Base-by-base conservation (phyloP, 2,888 invertebrate genomes). In the Peribatodes rhomboidaria region DNA sequence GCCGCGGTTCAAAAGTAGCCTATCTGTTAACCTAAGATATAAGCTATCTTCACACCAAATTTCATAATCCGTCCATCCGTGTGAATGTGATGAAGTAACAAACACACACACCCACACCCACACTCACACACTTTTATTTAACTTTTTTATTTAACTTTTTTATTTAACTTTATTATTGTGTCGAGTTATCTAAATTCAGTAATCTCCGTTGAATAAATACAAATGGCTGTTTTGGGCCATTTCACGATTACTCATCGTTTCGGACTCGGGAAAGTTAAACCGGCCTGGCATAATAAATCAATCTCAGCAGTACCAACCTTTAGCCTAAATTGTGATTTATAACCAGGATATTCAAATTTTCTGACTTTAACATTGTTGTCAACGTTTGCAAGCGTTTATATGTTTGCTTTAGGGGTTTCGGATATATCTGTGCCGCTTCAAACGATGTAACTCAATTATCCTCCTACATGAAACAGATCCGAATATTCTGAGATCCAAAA, bases 181-280 rank as follows among this genome's bases (percentile, higher is more conserved):
- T 50, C 18, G 13, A 18, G 13, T 50, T 50, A 18, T 35, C 50
- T 22, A 59, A 59, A 42, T 58, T 16, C 52, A 1, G 49, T 65
- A 63, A 69, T 65, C 55, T 56, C 46, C n/a, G 22, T 37, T n/a
- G 13, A 47, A 56, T 50, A 50, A 59, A 60, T n/a, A 70, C 57
- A 65, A 69, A 72, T 62, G 62, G 67, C 16, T 61, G 56, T 66
- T 56, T 59, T 54, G n/a, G 52, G 20, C 53, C 68, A 49, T 57
- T 59, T 55, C 39, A 27, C 47, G 55, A 66, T 72, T 64, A 66
- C 59, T 69, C 69, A 71, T 65, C 65, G 54, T 67, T 71, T 41
- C 41, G 18, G 57, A 13, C 35, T 44, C 56, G 35, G 33, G 52
- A 22, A 61, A 42, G 58, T 58, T 66, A 41, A 54, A 50, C 59